Base-by-base conservation (phyloP, 2,888 invertebrate species). In the Chelonus formosanus region DNA sequence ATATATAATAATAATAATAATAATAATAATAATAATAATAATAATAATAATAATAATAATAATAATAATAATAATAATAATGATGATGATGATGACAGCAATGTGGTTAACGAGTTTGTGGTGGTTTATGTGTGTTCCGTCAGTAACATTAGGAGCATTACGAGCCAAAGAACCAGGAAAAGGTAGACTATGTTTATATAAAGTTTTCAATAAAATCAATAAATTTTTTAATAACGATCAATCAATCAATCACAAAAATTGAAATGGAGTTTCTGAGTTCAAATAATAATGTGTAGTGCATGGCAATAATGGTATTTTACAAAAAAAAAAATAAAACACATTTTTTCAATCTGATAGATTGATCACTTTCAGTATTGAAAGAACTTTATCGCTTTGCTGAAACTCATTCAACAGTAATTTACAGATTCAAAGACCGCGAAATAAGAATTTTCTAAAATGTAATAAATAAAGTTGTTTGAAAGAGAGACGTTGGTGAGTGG, bases 151-250 rank as follows among this genome's bases (percentile, higher is more conserved):
- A 57, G 82, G 78, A 32, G 81, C 79, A 60, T 75, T 80, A 48
- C 76, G 83, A 58, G 75, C 77, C 40, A 83, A 82, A 72, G 83
- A 83, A 59, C 75, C 77, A 63, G 78, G 80, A 54, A 82, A 83
- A 58, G 83, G 83, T 20, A 20, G 20, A 20, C 20, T 20, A 20
- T 20, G 20, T 20, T 20, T 2, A 20, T 20, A 20, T 57, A 83
- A 78, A 79, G 79, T 83, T 83, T 78, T 74, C 79, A 4, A 5
- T 35, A 47, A 31, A 44, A 40, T 55, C 6, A 7, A 20, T 2
- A 20, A 20, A 5, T 20, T 3, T 20, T 36, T 32, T 57, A 10
- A 20, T 20, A 20, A 54, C 10, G 5, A 36, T 54, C 20, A 54
- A 2, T 1, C 10, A 35, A 35, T 35, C 8, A 36, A 36, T 54